These are phyloP conservation scores for Rynchops niger DNA, from an alignment of 2,113 vertebrate species.

Conservation along the genomic window DNA sequence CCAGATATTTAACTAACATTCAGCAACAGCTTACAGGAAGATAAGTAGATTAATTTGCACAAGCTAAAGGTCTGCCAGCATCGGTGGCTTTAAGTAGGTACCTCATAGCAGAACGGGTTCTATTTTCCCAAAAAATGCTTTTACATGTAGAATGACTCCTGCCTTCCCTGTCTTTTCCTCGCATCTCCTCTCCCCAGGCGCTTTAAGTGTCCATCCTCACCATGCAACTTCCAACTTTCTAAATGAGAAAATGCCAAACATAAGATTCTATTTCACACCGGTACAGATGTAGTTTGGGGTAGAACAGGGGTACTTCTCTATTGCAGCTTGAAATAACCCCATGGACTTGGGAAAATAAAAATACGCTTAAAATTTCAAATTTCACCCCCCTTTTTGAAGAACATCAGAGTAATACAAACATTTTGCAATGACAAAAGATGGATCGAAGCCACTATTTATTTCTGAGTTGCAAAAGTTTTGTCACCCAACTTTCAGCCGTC, in stretches of 20 bases:
- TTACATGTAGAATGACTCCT: not conserved
- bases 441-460: not conserved
- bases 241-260: not conserved
- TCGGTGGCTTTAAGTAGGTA: not conserved
- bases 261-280: not conserved
- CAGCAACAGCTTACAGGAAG: not conserved
- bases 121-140: not conserved
- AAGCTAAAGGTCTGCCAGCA: not conserved
- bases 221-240: not conserved
- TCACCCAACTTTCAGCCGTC: not conserved
- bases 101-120: not conserved
- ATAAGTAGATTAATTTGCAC: not conserved
- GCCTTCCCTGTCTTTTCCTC: not conserved
- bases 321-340: not conserved
- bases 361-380: not conserved
- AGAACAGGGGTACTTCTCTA: not conserved
- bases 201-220: not conserved
- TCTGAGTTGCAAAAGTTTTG: not conserved
- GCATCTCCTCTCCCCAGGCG: not conserved
- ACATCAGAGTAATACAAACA: not conserved
- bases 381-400: not conserved
- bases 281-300: not conserved
- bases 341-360: not conserved
- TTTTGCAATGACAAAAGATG: not conserved
- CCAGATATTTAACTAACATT: not conserved